A percentile compares a stretch with the other conserved stretches of the same genome.
Conservation (phyloP, 1,140 invertebrate genomes). For the Brachionus rotundiformis region DNA sequence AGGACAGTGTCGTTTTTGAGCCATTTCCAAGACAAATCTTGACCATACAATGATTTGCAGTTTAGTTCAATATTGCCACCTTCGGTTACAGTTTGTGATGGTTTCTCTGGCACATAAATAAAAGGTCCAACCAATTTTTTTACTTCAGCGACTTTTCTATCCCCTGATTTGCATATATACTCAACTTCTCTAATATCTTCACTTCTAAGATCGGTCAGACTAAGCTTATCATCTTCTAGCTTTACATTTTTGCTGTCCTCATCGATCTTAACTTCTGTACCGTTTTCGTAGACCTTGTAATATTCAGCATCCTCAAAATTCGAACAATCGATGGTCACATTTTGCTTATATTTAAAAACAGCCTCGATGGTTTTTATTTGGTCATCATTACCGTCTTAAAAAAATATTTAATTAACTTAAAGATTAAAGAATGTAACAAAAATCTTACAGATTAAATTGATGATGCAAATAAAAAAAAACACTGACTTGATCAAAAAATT, state of each 20-base stretch:
- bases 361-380: conserved; percentile 3
- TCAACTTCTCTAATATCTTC: conserved; percentile 22
- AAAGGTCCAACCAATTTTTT: neutral
- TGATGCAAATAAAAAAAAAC: neutral
- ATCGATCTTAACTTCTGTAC: neutral
- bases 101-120: conserved; percentile 12
- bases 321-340: conserved; percentile 28
- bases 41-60: conserved; percentile 21
- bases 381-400: neutral
- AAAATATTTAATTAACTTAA: neutral
- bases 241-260: conserved; percentile 8
- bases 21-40: conserved; percentile 6
- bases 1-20: neutral
- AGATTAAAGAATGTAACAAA: neutral
- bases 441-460: conserved; percentile 24
- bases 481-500: neutral
- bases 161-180: conserved; percentile 15
- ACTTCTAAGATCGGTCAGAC: neutral
- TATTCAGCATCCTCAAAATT: conserved; percentile 7
- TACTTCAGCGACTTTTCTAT: neutral
- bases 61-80: conserved; percentile 24
- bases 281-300: neutral
- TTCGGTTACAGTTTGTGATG: conserved; percentile 47
- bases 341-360: conserved; percentile 23
- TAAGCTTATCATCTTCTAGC: neutral